A percentile compares a stretch with the other conserved stretches of the same genome.
Conservation (phyloP, 1,140 invertebrate genomes). For the Drosophila tropicalis region DNA sequence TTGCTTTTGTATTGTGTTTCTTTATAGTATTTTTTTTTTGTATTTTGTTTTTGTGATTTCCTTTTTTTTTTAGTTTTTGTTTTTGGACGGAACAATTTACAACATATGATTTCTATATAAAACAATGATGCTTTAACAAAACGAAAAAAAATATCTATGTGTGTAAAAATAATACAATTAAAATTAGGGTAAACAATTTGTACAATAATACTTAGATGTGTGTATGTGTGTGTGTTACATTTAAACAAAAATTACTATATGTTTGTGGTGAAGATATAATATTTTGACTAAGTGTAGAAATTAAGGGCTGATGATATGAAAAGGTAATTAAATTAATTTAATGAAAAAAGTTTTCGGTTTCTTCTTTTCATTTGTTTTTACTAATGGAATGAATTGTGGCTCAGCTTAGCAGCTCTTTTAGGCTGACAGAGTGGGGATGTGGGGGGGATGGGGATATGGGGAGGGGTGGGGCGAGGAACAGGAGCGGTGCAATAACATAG, state of each 20-base stretch:
- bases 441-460: background rate
- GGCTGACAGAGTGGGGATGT: conserved; percentile 23
- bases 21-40: conserved; percentile 25
- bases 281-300: conserved; percentile 17
- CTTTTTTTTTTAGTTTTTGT: conserved; percentile 42
- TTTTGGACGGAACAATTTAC: conserved; percentile 81
- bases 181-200: conserved; percentile 50
- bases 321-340: conserved; percentile 14
- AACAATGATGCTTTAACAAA: conserved; percentile 56
- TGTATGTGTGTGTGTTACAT: conserved; percentile 27
- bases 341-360: conserved; percentile 30
- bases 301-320: conserved; percentile 23
- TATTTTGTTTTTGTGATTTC: conserved; percentile 24
- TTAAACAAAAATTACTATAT: conserved; percentile 17
- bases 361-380: conserved; percentile 34
- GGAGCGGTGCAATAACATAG: conserved; percentile 16
- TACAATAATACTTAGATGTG: conserved; percentile 65
- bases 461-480: background rate
- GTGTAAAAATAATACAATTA: conserved; percentile 19
- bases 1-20: conserved; percentile 42
- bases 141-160: conserved; percentile 15
- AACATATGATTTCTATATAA: conserved; percentile 76
- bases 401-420: conserved; percentile 23
- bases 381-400: conserved; percentile 74
- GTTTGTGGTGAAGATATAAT: background rate